These are phyloP conservation scores for Lasioglossum calceatum DNA, from an alignment of 2,888 invertebrate genomes.

Conservation along the genomic window DNA sequence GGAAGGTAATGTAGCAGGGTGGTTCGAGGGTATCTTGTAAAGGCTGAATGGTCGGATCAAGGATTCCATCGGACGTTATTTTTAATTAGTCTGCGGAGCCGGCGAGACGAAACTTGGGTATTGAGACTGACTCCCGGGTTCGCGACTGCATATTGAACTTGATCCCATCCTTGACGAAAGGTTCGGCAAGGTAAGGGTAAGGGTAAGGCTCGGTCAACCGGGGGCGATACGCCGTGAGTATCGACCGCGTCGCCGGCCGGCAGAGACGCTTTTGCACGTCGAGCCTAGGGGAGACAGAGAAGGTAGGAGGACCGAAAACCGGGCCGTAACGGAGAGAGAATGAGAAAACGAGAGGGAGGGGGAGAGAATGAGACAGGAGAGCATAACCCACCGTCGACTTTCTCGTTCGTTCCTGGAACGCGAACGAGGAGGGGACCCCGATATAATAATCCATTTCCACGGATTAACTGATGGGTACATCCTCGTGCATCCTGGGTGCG, in stretches of 20 bases:
- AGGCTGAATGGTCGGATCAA: slow-evolving; percentile 26
- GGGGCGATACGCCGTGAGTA: slow-evolving; percentile 71
- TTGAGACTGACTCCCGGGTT: background rate
- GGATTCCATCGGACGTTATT: background rate
- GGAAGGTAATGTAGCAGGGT: background rate
- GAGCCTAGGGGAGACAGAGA: slow-evolving; percentile 51
- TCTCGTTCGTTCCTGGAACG: slow-evolving; percentile 20
- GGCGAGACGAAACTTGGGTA: background rate
- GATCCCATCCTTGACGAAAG: slow-evolving; percentile 38
- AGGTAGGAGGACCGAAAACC: slow-evolving; percentile 1
- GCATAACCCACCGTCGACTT: slow-evolving; percentile 28
- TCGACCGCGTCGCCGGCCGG: slow-evolving; percentile 73
- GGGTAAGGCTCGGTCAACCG: slow-evolving; percentile 73
- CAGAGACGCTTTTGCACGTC: slow-evolving; percentile 70
- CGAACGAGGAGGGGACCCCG: background rate
- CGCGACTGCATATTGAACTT: slow-evolving; percentile 10
- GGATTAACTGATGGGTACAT: slow-evolving; percentile 13
- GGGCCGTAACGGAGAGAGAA: slow-evolving; percentile 28
- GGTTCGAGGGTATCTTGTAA: background rate
- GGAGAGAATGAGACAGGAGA: slow-evolving; percentile 29
- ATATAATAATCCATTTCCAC: slow-evolving; percentile 10
- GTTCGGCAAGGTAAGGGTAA: slow-evolving; percentile 67
- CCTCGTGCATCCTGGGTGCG: slow-evolving; percentile 9
- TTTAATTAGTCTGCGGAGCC: slow-evolving; percentile 2
- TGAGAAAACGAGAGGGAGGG: slow-evolving; percentile 18